Percentiles rank a stretch among this genome's conserved stretches.
phyloP scores from a whole-genome alignment of 2,113 vertebrate species.

The Eudyptes chrysolophus region DNA sequence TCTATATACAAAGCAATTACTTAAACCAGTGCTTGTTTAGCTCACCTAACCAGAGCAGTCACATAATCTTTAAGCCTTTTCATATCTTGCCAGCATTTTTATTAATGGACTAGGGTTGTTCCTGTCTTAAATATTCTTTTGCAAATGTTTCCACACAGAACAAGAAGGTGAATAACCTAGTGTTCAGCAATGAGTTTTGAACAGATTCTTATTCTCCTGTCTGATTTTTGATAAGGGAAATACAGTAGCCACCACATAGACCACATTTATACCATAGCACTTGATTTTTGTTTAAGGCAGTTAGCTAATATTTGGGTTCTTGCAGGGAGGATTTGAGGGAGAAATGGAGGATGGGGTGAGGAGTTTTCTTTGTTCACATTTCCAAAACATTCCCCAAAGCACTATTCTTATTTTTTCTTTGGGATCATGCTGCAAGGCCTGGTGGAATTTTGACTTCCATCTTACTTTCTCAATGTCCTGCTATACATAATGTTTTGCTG shows the following conservation, averaged over 20 bases:
- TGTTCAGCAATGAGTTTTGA: conserved; percentile 23
- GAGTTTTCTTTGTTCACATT: background rate
- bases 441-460: background rate
- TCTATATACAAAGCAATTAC: conserved; percentile 55
- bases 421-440: background rate
- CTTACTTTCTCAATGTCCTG: background rate
- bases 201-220: conserved; percentile 1
- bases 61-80: conserved; percentile 61
- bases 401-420: background rate
- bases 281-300: background rate
- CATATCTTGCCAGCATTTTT: conserved; percentile 72
- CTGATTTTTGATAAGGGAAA: conserved; percentile 27
- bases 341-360: background rate
- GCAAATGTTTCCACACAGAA: conserved; percentile 57
- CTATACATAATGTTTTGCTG: background rate
- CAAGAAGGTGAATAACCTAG: conserved; percentile 61
- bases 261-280: background rate
- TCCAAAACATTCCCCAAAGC: background rate
- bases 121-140: conserved; percentile 64
- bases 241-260: background rate
- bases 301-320: background rate
- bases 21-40: conserved; percentile 59
- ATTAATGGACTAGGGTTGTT: conserved; percentile 42
- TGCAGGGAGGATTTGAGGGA: background rate
- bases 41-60: conserved; percentile 52